Conservation (phyloP, 2,888 invertebrate species). For the Phalangium opilio region DNA sequence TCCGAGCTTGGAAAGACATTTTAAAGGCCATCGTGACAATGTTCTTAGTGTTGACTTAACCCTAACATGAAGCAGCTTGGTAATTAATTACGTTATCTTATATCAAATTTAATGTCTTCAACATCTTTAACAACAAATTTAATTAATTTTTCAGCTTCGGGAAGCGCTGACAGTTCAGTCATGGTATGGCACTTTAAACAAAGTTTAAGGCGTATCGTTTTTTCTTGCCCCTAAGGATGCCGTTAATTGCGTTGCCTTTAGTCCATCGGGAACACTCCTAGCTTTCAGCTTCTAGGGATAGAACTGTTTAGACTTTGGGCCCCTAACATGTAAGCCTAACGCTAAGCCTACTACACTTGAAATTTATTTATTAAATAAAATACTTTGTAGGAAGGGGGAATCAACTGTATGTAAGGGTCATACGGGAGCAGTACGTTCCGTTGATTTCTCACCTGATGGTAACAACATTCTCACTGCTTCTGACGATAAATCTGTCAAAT, state of each 20-base stretch:
- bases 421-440: slow-evolving; percentile 58
- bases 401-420: slow-evolving; percentile 65
- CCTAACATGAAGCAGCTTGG: slow-evolving; percentile 53
- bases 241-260: slow-evolving; percentile 61
- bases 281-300: slow-evolving; percentile 72
- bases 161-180: slow-evolving; percentile 59
- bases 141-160: slow-evolving; percentile 41
- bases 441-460: slow-evolving; percentile 47
- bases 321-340: slow-evolving; percentile 57
- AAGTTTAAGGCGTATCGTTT: slow-evolving; percentile 52
- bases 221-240: slow-evolving; percentile 45
- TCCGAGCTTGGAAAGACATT: slow-evolving; percentile 49
- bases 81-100: too few species aligned
- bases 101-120: too few species aligned
- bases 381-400: slow-evolving; percentile 37
- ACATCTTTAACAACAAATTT: too few species aligned
- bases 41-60: slow-evolving; percentile 57
- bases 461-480: slow-evolving; percentile 54
- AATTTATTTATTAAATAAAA: too few species aligned
- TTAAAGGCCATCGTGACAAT: slow-evolving; percentile 66
- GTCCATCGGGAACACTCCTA: slow-evolving; percentile 61
- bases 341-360: too few species aligned
- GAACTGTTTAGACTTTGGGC: slow-evolving; percentile 74
- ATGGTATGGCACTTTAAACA: slow-evolving; percentile 71
- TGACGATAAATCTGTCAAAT: slow-evolving; percentile 65